Conservation (phyloP, 2,888 invertebrate species). For the Spisula subtruncata region DNA sequence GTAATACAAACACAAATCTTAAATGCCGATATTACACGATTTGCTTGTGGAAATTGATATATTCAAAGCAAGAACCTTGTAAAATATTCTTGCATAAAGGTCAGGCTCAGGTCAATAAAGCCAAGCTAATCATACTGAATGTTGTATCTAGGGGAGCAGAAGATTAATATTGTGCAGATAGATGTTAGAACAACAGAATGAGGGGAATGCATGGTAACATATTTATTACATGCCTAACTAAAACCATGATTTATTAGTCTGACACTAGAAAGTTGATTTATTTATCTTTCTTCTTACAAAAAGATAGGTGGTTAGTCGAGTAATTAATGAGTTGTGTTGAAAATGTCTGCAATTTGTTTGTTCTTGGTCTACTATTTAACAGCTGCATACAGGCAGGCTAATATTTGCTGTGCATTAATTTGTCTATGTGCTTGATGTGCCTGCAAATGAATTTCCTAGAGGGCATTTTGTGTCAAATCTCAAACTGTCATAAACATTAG, state of each 20-base stretch:
- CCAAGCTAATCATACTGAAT: too few species aligned
- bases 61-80: too few species aligned
- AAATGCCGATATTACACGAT: too few species aligned
- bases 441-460: too few species aligned
- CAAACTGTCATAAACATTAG: too few species aligned
- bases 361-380: not conserved
- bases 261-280: not conserved
- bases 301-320: conserved; percentile 18
- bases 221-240: conserved; percentile 21
- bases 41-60: too few species aligned
- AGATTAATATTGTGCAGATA: conserved; percentile 8
- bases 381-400: not conserved
- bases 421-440: too few species aligned
- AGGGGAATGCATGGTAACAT: not conserved
- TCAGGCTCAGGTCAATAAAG: too few species aligned
- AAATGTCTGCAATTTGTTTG: conserved; percentile 13
- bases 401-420: not conserved
- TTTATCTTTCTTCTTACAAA: conserved; percentile 11
- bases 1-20: too few species aligned
- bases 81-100: too few species aligned
- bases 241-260: conserved; percentile 20
- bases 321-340: conserved; percentile 15
- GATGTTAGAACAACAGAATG: not conserved
- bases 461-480: too few species aligned
- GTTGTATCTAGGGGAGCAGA: not conserved